Evolutionary conservation across 2,797 vertebrate genomes (phyloP).

Genomic region (Glossophaga mutica): DNA sequence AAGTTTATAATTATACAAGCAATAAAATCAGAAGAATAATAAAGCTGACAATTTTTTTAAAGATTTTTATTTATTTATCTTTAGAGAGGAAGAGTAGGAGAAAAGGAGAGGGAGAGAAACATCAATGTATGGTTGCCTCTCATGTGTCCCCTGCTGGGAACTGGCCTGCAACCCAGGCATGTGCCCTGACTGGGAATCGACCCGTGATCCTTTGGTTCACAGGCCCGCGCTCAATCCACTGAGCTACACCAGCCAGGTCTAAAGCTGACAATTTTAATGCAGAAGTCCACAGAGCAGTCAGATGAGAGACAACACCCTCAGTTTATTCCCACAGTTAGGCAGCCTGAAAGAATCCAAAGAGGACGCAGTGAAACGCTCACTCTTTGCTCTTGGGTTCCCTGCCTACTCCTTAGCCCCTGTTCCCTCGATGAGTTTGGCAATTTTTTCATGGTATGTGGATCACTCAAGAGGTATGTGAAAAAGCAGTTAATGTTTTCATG

Average conservation of each 20-base stretch:
- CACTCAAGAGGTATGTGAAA: background rate
- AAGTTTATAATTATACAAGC: background rate
- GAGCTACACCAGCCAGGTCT: too few relatives aligned
- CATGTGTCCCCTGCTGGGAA: too few relatives aligned
- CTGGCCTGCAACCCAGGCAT: too few relatives aligned
- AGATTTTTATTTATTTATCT: too few relatives aligned
- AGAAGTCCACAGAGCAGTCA: background rate
- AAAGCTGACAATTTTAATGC: background rate
- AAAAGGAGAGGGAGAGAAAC: too few relatives aligned
- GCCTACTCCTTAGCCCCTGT: background rate
- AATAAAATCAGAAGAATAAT: background rate
- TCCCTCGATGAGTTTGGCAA: background rate
- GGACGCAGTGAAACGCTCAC: background rate
- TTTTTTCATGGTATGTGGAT: slow-evolving; percentile 19
- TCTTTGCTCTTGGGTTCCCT: background rate
- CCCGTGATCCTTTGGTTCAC: too few relatives aligned
- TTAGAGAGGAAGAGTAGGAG: too few relatives aligned
- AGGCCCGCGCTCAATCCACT: too few relatives aligned
- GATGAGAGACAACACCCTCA: background rate
- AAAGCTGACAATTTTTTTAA: background rate
- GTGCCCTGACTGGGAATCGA: too few relatives aligned
- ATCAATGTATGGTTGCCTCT: too few relatives aligned
- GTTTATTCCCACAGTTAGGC: background rate
- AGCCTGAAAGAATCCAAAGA: background rate
- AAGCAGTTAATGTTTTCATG: slow-evolving; percentile 40